phyloP scores from a whole-genome alignment of 2,113 vertebrate species.

The Pygoscelis adeliae region DNA sequence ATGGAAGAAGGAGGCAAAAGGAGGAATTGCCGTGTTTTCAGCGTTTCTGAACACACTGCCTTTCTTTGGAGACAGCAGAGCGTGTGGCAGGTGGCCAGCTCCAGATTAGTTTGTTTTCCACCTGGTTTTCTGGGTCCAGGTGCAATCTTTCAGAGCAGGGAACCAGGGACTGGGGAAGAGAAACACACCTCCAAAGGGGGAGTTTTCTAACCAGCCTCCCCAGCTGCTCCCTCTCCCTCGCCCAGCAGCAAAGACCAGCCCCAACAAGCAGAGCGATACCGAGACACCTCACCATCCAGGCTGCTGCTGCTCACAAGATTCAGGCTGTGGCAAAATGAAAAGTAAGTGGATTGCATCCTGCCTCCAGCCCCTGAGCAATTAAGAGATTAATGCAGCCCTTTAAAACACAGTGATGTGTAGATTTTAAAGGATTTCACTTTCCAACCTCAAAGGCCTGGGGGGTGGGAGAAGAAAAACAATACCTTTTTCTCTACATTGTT shows the following conservation, averaged over 20 bases:
- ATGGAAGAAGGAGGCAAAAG: background rate
- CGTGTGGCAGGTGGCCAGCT: background rate
- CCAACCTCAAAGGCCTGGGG: background rate
- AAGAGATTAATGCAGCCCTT: constrained; percentile 24
- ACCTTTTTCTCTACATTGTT: background rate
- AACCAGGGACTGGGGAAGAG: background rate
- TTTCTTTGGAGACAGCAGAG: background rate
- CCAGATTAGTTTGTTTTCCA: background rate
- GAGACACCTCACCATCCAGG: background rate
- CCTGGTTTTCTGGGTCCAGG: background rate
- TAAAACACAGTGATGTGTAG: background rate
- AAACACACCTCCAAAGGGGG: background rate
- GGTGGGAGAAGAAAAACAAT: background rate
- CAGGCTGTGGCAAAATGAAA: background rate
- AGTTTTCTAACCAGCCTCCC: background rate
- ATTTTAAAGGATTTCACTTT: constrained; percentile 46
- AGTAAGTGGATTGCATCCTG: background rate
- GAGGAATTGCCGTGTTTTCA: background rate
- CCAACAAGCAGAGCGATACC: background rate
- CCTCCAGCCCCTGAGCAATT: constrained; percentile 15
- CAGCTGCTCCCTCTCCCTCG: background rate
- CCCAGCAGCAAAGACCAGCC: background rate
- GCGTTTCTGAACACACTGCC: background rate
- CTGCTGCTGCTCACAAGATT: background rate
- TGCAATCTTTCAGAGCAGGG: background rate